phyloP scores from a whole-genome alignment of 2,888 invertebrate genomes.

The Tipula helvola region DNA sequence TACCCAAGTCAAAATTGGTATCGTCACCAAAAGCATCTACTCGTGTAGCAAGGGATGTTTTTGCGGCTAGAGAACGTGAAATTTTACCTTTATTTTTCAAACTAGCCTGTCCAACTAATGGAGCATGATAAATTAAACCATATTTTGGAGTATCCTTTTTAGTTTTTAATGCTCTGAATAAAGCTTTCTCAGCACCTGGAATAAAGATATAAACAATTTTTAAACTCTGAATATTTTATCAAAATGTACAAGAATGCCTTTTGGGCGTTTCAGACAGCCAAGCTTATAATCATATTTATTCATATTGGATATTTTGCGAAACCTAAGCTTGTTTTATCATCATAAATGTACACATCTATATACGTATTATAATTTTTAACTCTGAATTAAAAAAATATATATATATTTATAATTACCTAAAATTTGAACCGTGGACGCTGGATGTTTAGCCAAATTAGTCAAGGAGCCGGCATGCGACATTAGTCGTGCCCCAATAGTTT shows the following conservation, averaged over 20 bases:
- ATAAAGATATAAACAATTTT: neutral
- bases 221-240: neutral
- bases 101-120: conserved; percentile 79
- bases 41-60: conserved; percentile 82
- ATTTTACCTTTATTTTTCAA: conserved; percentile 87
- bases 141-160: conserved; percentile 98
- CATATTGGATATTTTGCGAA: conserved; percentile 13
- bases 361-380: no score
- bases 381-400: no score
- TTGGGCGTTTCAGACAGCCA: conserved; percentile 12
- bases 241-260: neutral
- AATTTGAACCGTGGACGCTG: conserved; percentile 96
- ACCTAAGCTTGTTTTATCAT: conserved; percentile 15
- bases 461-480: conserved; percentile 97
- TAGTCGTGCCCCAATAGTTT: conserved; percentile 90
- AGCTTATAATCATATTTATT: conserved; percentile 9
- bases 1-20: conserved; percentile 66
- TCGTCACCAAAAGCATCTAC: conserved; percentile 94
- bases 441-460: conserved; percentile 92
- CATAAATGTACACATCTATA: neutral
- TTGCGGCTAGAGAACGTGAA: conserved; percentile 94
- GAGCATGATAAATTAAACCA: conserved; percentile 94
- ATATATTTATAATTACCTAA: conserved; percentile 33
- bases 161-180: conserved; percentile 93
- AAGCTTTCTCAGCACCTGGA: conserved; percentile 88